These are phyloP conservation scores for Galerucella nymphaeae DNA, from an alignment of 2,888 invertebrate species.

Conservation along the genomic window DNA sequence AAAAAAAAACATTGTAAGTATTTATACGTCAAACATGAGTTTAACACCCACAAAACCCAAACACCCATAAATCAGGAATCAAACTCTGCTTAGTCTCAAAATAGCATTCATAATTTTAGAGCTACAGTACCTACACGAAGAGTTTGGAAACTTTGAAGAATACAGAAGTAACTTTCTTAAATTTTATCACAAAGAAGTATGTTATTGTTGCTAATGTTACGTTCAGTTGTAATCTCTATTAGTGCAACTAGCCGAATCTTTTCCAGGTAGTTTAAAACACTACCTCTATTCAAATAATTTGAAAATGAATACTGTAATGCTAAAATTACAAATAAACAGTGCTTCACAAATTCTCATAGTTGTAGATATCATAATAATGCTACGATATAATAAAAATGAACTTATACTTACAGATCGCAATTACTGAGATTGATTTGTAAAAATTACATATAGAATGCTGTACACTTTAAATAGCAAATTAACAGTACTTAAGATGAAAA, in stretches of 20 bases:
- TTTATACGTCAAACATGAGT: conserved; percentile 5
- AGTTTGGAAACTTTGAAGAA: neutral
- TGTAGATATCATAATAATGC: conserved; percentile 18
- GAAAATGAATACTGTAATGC: conserved; percentile 1
- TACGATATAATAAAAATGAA: neutral
- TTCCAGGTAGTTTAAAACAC: too few species aligned
- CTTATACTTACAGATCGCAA: neutral
- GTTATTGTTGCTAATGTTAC: too few species aligned
- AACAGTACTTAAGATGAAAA: neutral
- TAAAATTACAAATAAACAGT: conserved; percentile 16
- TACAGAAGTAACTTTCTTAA: neutral
- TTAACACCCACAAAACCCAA: conserved; percentile 2
- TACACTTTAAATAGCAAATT: neutral
- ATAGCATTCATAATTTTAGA: conserved; percentile 14
- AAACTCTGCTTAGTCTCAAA: conserved; percentile 20
- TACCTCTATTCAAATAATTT: too few species aligned
- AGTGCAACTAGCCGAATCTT: too few species aligned
- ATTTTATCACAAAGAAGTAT: too few species aligned
- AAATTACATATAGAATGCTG: neutral
- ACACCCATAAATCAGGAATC: conserved; percentile 8
- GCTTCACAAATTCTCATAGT: conserved; percentile 25
- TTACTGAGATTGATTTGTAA: neutral
- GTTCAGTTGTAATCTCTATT: too few species aligned
- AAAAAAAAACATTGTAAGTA: conserved; percentile 18
- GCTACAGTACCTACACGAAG: neutral